Evolutionary conservation across 2,888 invertebrate genomes (phyloP), one percentile per base, ranked within the genome.

Genomic region (Ormyrus nitidulus): DNA sequence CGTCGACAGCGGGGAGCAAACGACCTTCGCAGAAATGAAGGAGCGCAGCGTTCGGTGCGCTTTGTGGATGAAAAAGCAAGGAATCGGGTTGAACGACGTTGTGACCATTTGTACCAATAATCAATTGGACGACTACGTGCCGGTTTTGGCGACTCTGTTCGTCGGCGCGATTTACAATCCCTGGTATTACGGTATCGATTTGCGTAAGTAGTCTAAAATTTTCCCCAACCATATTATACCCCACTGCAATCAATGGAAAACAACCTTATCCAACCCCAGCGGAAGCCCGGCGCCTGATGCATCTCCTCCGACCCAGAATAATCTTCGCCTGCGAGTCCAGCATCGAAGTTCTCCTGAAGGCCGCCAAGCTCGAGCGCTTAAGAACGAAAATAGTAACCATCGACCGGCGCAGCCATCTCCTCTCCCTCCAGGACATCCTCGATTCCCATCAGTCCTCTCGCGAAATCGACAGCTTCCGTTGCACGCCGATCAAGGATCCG

Each of bases 11-110:
- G 85, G 82, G 0, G 7, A 77, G n/a, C 51, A 82, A 19, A 84
- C 84, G 2, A 86, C 85, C 0, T 88, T 83, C 13, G 76, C 44
- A 0, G 73, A 86, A 9, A 83, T 89, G 80, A 62, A 58, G 58
- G 85, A 86, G 7, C 82, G 85, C 7, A 82, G 83, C 10, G 77
- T 87, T 1, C 85, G 86, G 74, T 89, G 88, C 51, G 87, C 88
- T 0, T 61, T 87, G 9, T 89, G 88, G 88, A 8, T 89, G 71
- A 84, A 80, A 68, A 83, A 85, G n/a, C 80, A 86, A 66, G 86
- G 86, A 3, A 62, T 88, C 5, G 53, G 66, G 19, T 56, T 79
- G 0, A 84, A 83, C 1, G 89, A 89, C 59, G 73, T 88, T 5
- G 72, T 89, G n/a, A 76, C 76, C 10, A 65, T 86, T 49, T 87